phyloP scores from a whole-genome alignment of 2,888 invertebrate genomes.

The Chaetogeoica ovagalla region DNA sequence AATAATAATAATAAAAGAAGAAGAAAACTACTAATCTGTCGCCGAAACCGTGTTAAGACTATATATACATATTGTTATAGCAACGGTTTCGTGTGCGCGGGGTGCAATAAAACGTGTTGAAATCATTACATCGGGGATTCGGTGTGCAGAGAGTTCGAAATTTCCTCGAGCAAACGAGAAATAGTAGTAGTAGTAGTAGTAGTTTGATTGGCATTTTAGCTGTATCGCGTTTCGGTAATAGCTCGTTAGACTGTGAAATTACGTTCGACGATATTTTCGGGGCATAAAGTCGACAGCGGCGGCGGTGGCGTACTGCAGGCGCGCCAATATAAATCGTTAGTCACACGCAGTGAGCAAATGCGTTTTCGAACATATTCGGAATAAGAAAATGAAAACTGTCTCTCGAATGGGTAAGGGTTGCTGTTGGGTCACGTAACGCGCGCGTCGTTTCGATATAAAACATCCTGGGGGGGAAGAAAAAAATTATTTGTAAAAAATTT shows the following conservation, averaged over 20 bases:
- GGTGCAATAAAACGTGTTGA: no score
- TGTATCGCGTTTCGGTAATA: conserved; percentile 30
- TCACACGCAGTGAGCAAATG: conserved; percentile 49
- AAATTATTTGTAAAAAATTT: not conserved
- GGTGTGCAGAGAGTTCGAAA: not conserved
- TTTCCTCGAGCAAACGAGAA: conserved; percentile 27
- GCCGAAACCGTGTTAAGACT: no score
- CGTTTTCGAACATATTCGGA: conserved; percentile 43
- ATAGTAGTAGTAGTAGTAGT: no score
- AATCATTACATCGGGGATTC: no score
- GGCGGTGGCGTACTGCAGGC: not conserved
- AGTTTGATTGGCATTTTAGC: conserved; percentile 37
- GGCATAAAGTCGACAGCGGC: conserved; percentile 6
- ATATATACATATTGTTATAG: no score
- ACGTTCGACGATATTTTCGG: conserved; percentile 36
- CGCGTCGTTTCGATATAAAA: not conserved
- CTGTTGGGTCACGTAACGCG: conserved; percentile 25
- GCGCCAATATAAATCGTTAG: conserved; percentile 44
- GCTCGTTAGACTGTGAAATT: conserved; percentile 52
- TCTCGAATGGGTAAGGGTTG: no score
- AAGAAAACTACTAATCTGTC: no score
- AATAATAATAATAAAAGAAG: no score
- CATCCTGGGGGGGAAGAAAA: not conserved
- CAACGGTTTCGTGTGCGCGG: no score
- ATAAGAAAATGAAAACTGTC: conserved; percentile 40